Evolutionary conservation across 2,113 vertebrate genomes (phyloP).

Genomic region (Melanocharis versteri): DNA sequence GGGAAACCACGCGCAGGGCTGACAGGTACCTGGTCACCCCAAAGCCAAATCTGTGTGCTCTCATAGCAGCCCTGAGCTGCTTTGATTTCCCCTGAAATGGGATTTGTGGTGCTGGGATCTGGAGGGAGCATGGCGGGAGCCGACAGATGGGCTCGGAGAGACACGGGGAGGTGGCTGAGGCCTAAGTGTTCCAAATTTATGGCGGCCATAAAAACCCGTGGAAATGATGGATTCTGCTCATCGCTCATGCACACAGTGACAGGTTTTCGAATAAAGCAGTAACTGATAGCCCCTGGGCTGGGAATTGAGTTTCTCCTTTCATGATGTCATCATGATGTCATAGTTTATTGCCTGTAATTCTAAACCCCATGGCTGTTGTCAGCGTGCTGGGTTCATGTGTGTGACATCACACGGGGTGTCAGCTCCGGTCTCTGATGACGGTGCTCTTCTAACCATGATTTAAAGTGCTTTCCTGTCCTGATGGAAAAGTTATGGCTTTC

Average conservation of each 20-base stretch:
- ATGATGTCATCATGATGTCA: conserved; percentile 57
- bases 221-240: conserved; percentile 32
- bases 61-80: neutral
- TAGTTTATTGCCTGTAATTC: conserved; percentile 27
- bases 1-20: neutral
- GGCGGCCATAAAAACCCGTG: neutral
- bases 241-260: neutral
- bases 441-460: neutral
- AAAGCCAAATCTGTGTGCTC: neutral
- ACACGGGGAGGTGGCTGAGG: neutral
- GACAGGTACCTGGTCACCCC: neutral
- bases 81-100: neutral
- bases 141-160: neutral
- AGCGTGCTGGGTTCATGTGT: neutral
- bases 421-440: neutral
- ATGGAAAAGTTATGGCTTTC: neutral
- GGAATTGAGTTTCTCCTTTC: neutral
- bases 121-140: neutral
- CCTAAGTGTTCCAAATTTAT: conserved; percentile 5
- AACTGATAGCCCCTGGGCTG: conserved; percentile 10
- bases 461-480: neutral
- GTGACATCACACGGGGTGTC: neutral
- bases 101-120: neutral
- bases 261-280: neutral
- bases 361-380: neutral